phyloP scores from a whole-genome alignment of 1,140 invertebrate species.

The Latrodectus geometricus region DNA sequence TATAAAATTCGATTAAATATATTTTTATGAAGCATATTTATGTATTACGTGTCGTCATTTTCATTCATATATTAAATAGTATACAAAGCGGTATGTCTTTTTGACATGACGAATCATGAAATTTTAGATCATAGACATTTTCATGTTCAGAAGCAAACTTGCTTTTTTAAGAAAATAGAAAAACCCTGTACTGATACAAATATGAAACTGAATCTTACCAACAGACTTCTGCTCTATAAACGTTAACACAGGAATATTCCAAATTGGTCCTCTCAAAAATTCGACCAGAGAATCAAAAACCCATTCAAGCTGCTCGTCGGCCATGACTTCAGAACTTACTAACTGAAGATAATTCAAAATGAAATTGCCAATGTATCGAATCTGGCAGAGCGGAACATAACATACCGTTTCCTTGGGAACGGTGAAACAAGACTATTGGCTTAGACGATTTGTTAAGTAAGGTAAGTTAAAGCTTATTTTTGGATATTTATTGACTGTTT shows the following conservation, averaged over 20 bases:
- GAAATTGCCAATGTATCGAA: conserved; percentile 10
- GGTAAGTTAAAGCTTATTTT: background rate
- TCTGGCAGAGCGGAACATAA: conserved; percentile 36
- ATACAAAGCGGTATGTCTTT: too few relatives aligned
- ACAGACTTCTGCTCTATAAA: conserved; percentile 93
- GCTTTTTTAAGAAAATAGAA: too few relatives aligned
- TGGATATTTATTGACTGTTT: background rate
- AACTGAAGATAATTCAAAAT: background rate
- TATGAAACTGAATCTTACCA: conserved; percentile 74
- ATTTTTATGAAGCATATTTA: too few relatives aligned
- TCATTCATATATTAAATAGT: too few relatives aligned
- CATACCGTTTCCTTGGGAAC: conserved; percentile 46
- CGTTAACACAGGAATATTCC: conserved; percentile 87
- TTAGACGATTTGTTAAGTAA: background rate
- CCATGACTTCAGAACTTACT: conserved; percentile 3
- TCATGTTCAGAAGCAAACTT: too few relatives aligned
- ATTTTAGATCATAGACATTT: too few relatives aligned
- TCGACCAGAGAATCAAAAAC: conserved; percentile 90
- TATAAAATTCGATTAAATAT: too few relatives aligned
- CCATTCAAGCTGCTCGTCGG: conserved; percentile 72
- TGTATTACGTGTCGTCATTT: too few relatives aligned
- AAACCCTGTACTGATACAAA: background rate
- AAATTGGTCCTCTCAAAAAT: conserved; percentile 89
- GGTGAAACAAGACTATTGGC: conserved; percentile 22
- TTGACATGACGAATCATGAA: too few relatives aligned